Conservation (phyloP, 2,888 invertebrate species). For the Lamellibrachia columna region DNA sequence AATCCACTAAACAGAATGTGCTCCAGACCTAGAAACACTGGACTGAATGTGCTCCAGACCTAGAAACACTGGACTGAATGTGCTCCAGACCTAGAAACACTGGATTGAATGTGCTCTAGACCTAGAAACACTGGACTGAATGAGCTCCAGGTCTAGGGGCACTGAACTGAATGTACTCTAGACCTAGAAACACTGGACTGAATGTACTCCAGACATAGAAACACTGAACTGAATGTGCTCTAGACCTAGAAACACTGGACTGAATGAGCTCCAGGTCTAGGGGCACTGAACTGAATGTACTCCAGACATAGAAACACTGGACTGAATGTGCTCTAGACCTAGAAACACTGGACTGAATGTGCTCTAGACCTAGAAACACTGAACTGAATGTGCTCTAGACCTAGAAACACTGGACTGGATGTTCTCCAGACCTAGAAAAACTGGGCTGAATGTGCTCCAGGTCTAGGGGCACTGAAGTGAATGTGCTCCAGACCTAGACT, state of each 20-base stretch:
- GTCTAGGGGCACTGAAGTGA: neutral
- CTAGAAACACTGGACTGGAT: neutral
- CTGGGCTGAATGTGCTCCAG: too few relatives aligned
- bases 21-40: neutral
- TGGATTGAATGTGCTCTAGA: neutral
- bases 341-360: neutral
- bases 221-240: neutral
- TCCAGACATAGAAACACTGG: neutral
- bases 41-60: neutral
- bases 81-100: neutral
- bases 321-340: neutral
- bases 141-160: neutral
- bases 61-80: neutral
- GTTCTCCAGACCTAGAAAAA: neutral
- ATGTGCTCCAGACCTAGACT: neutral
- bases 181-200: neutral
- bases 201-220: neutral
- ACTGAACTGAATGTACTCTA: neutral
- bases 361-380: neutral
- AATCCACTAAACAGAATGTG: neutral
- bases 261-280: neutral
- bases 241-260: neutral
- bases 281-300: neutral
- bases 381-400: neutral
- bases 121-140: neutral